Evolutionary conservation across 1,140 invertebrate species (phyloP), one percentile per base, ranked within the genome.

Genomic region (Drosophila saltans): DNA sequence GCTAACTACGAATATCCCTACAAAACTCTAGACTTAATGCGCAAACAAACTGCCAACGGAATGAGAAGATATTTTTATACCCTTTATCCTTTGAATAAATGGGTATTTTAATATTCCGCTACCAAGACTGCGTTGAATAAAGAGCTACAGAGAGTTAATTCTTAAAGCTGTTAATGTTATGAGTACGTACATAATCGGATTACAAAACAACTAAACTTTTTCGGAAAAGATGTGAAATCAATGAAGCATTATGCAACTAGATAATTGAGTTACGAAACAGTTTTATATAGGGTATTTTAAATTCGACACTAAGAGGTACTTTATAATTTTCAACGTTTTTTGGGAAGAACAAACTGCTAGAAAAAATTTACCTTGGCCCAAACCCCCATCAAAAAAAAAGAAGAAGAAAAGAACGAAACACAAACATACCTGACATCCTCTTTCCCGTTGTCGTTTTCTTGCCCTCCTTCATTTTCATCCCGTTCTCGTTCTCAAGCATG

Each of bases 21-120:
- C 72, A 59, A 75, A 60, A 39, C 33, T 59, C 60, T 71, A 74
- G 52, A 75, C 60, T 75, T 76, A 76, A 75, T 75, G 60, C 60
- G 72, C 66, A 21, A 52, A 52, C 45, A 52, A 52, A 52, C 45
- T 52, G 21, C 45, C 45, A 52, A 52, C 45, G 45, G 45, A 52
- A 52, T 5, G 21, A 52, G 45, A 52, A 52, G 24, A 52, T 52
- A 52, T 52, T 52, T 52, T 52, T 5, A 52, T 52, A 52, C 45
- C 45, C 45, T 10, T 8, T 26, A 52, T 24, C 2, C 45, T 8
- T 10, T 26, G 3, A 26, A 9, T 10, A 52, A 52, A 24, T 10
- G 8, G 21, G 16, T 2, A 9, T 9, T 36, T 36, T 3, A 3
- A 36, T 3, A 36, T 36, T 36, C 33, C 6, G 6, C 33, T 36